Evolutionary conservation across 2,113 vertebrate genomes (phyloP).

Genomic region (Eretmochelys imbricata): DNA sequence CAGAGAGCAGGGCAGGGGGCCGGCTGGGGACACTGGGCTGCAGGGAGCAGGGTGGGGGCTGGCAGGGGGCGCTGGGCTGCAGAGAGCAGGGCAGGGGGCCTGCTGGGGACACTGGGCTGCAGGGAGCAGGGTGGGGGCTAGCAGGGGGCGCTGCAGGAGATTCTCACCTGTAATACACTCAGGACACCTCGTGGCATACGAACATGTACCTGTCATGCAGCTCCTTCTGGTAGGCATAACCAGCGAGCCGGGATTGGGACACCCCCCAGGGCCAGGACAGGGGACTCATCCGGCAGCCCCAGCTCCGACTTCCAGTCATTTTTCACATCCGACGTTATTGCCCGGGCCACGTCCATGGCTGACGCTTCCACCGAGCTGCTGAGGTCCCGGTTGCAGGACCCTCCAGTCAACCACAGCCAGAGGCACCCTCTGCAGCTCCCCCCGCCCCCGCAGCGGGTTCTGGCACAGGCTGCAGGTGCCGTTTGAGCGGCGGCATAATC

Average conservation of each 20-base stretch:
- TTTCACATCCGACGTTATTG: constrained; percentile 53
- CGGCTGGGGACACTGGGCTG: too few relatives aligned
- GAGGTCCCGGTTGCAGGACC: constrained; percentile 74
- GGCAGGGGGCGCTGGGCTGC: too few relatives aligned
- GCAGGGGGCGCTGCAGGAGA: background rate
- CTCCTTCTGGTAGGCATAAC: constrained; percentile 77
- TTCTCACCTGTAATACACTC: constrained; percentile 83
- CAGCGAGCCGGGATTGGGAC: constrained; percentile 75
- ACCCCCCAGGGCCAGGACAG: constrained; percentile 50
- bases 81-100: too few relatives aligned
- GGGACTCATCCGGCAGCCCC: fast-evolving
- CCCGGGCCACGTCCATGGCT: constrained; percentile 71
- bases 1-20: too few relatives aligned
- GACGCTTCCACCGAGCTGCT: constrained; percentile 69
- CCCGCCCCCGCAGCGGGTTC: constrained; percentile 72
- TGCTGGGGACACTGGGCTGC: too few relatives aligned
- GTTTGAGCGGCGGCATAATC: constrained; percentile 9
- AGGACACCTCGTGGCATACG: constrained; percentile 76
- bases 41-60: too few relatives aligned
- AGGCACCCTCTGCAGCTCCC: constrained; percentile 79
- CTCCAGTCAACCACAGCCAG: constrained; percentile 83
- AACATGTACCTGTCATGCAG: constrained; percentile 85
- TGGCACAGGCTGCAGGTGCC: constrained; percentile 81
- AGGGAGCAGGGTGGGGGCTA: too few relatives aligned
- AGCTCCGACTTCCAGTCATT: constrained; percentile 82